Percentiles rank a stretch among this genome's conserved stretches.
phyloP scores from a whole-genome alignment of 2,888 invertebrate species.

The Dimorphilus gyrociliatus region DNA sequence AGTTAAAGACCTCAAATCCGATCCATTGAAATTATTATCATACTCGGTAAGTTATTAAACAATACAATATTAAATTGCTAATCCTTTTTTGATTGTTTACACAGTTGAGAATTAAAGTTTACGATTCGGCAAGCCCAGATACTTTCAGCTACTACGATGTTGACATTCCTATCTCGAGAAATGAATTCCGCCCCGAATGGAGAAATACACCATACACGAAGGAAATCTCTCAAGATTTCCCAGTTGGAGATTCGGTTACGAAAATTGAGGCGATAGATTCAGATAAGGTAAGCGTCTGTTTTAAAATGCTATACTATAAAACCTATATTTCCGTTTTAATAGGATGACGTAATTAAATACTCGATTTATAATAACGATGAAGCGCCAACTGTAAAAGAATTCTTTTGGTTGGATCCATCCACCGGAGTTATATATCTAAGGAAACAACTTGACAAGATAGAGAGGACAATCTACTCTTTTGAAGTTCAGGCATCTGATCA shows the following conservation, averaged over 20 bases:
- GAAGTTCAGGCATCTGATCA: constrained; percentile 15
- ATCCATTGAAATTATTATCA: constrained; percentile 11
- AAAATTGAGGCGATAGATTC: constrained; percentile 16
- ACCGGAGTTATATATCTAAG: constrained; percentile 16
- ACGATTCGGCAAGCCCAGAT: constrained; percentile 18
- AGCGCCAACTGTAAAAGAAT: constrained; percentile 10
- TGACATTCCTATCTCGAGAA: constrained; percentile 18
- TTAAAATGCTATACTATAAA: no score
- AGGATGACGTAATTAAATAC: constrained; percentile 8
- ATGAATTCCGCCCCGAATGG: constrained; percentile 31
- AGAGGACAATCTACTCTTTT: constrained; percentile 13
- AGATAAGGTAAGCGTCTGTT: no score
- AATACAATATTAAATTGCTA: no score
- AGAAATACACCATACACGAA: constrained; percentile 6
- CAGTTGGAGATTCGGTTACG: constrained; percentile 11
- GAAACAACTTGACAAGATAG: constrained; percentile 14
- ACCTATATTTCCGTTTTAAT: no score
- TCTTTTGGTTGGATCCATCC: constrained; percentile 20
- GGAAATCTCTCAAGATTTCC: constrained; percentile 14
- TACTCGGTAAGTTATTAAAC: constrained; percentile 21
- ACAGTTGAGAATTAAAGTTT: constrained; percentile 17
- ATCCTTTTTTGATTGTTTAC: background rate
- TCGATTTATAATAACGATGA: constrained; percentile 9
- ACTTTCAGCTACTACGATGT: constrained; percentile 15
- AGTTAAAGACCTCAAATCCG: constrained; percentile 10